phyloP scores from a whole-genome alignment of 2,113 vertebrate species.

The Otolemur garnettii region DNA sequence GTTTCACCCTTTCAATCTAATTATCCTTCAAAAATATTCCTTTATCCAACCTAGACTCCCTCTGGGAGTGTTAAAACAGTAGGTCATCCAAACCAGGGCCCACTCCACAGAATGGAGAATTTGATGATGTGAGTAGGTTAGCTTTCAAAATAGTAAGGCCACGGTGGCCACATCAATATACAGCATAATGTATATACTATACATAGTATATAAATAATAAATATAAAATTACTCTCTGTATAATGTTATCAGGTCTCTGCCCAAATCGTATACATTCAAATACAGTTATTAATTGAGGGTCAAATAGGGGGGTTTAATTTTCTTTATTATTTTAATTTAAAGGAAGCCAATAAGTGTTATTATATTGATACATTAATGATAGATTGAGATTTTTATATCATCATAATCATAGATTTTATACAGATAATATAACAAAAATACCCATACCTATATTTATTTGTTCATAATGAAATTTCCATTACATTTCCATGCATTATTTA shows the following conservation, averaged over 20 bases:
- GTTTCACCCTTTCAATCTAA: conserved; percentile 80
- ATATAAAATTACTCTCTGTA: background rate
- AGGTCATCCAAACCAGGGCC: conserved; percentile 75
- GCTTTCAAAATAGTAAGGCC: conserved; percentile 52
- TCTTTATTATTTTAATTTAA: conserved; percentile 52
- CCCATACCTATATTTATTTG: background rate
- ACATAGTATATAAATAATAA: background rate
- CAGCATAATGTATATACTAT: background rate
- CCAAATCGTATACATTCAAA: conserved; percentile 29
- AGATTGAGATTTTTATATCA: background rate
- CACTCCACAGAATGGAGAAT: conserved; percentile 52
- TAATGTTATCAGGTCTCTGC: background rate
- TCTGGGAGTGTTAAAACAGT: conserved; percentile 76
- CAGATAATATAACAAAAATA: conserved; percentile 7
- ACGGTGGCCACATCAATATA: conserved; percentile 12
- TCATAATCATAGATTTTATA: background rate
- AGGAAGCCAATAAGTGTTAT: background rate
- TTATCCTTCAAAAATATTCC: conserved; percentile 81
- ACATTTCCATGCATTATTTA: background rate
- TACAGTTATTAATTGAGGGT: conserved; percentile 4
- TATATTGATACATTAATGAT: background rate
- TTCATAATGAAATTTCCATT: background rate
- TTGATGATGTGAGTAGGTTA: conserved; percentile 52
- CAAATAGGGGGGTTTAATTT: conserved; percentile 13
- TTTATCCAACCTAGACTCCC: conserved; percentile 75